phyloP scores from a whole-genome alignment of 2,888 invertebrate species.

The Conops quadrifasciatus region DNA sequence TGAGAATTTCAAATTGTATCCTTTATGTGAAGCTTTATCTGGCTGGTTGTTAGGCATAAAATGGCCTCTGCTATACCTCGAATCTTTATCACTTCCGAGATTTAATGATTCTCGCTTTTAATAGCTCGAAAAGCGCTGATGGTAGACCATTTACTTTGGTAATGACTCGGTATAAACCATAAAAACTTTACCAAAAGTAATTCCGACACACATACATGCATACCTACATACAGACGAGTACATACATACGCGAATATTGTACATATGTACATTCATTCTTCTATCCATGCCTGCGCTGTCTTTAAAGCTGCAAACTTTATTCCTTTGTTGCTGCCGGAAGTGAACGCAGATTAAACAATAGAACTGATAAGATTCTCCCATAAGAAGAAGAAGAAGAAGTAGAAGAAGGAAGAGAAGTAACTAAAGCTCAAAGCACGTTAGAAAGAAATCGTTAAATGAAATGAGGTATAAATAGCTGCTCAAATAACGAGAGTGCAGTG shows the following conservation, averaged over 20 bases:
- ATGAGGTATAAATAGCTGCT: background rate
- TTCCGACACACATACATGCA: no score
- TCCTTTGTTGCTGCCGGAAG: background rate
- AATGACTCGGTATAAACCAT: background rate
- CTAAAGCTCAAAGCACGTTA: background rate
- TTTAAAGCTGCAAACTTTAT: no score
- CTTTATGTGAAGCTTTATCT: no score
- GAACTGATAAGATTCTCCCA: background rate
- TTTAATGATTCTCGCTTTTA: background rate
- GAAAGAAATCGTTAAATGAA: background rate
- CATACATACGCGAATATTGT: background rate
- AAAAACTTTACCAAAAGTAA: background rate
- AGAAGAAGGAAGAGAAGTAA: background rate
- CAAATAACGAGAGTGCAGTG: background rate
- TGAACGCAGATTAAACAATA: background rate
- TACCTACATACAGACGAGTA: no score
- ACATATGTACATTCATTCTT: background rate
- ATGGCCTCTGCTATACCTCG: background rate
- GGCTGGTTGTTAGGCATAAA: background rate
- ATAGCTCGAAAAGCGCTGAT: background rate
- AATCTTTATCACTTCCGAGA: background rate
- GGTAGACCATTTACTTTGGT: background rate
- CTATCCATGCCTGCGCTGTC: background rate
- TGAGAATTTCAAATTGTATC: no score
- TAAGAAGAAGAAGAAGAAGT: no score